A percentile compares a stretch with the other conserved stretches of the same genome.
Conservation (phyloP, 30 jellyfish, hydroid and myxozoan genomes). For the Turritopsis dohrnii region DNA sequence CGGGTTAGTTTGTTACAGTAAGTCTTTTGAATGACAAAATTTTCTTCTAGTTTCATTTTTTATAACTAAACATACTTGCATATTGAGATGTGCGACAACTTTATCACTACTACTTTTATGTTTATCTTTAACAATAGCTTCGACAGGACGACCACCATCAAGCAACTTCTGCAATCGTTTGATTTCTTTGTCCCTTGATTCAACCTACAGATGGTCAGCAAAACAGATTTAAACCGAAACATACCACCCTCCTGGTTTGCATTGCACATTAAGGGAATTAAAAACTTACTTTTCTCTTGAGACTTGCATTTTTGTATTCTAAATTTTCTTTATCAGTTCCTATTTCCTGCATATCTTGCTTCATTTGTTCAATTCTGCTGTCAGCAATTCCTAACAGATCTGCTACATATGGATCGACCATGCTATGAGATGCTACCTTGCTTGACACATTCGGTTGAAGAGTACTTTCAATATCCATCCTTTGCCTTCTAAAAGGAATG, state of each 20-base stretch:
- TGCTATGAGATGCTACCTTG: background rate
- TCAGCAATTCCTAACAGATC: slow-evolving; percentile 89
- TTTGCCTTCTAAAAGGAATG: slow-evolving; percentile 80
- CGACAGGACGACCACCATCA: slow-evolving; percentile 91
- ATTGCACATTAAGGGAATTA: background rate
- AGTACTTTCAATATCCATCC: slow-evolving; percentile 82
- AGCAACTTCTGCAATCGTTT: slow-evolving; percentile 59
- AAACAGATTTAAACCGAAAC: background rate
- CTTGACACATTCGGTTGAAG: slow-evolving; percentile 44
- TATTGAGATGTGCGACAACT: slow-evolving; percentile 87
- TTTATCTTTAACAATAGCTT: slow-evolving; percentile 70
- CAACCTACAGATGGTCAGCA: slow-evolving; percentile 49
- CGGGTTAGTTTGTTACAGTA: background rate
- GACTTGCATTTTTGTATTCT: slow-evolving; percentile 56
- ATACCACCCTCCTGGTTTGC: background rate
- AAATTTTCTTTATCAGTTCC: slow-evolving; percentile 53
- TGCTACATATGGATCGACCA: slow-evolving; percentile 64
- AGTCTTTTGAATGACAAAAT: background rate
- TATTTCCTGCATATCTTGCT: slow-evolving; percentile 25
- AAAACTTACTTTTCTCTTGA: slow-evolving; percentile 61
- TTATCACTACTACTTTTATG: slow-evolving; percentile 75
- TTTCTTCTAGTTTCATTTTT: no score
- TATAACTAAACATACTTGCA: slow-evolving; percentile 53
- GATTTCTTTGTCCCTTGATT: slow-evolving; percentile 84
- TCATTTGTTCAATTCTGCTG: slow-evolving; percentile 55